Percentiles rank a stretch among this genome's conserved stretches.
phyloP scores from a whole-genome alignment of 2,113 vertebrate genomes.

The Axis porcinus region DNA sequence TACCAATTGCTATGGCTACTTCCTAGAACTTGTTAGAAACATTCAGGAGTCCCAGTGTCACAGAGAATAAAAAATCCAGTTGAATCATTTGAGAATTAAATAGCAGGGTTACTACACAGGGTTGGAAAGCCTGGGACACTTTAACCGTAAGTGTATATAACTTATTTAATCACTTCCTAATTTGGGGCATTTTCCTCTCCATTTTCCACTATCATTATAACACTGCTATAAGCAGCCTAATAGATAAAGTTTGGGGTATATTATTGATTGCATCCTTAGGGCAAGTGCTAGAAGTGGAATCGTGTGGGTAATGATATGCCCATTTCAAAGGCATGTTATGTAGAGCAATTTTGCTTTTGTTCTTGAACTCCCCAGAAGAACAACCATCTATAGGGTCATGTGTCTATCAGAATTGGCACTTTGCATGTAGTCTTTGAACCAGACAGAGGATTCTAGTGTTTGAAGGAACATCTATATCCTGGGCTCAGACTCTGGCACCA shows the following conservation, averaged over 20 bases:
- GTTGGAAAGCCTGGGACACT: neutral
- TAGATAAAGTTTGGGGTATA: neutral
- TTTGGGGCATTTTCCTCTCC: neutral
- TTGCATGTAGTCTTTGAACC: neutral
- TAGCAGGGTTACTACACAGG: neutral
- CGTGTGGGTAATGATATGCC: neutral
- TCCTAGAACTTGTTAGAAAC: neutral
- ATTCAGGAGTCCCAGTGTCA: neutral
- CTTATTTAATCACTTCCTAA: neutral
- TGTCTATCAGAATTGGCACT: neutral
- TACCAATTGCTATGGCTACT: neutral
- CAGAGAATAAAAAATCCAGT: neutral
- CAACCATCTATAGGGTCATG: neutral
- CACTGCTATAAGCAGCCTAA: neutral
- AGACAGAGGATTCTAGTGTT: neutral
- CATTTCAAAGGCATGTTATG: neutral
- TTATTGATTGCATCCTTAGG: neutral
- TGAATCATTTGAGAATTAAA: neutral
- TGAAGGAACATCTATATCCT: neutral
- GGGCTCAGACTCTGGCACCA: neutral
- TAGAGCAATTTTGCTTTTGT: neutral
- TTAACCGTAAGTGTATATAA: neutral
- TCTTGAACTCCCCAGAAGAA: neutral
- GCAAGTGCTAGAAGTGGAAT: neutral
- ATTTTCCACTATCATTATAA: neutral